Base-by-base conservation (phyloP, 2,113 vertebrate genomes). In the Engraulis encrasicolus region DNA sequence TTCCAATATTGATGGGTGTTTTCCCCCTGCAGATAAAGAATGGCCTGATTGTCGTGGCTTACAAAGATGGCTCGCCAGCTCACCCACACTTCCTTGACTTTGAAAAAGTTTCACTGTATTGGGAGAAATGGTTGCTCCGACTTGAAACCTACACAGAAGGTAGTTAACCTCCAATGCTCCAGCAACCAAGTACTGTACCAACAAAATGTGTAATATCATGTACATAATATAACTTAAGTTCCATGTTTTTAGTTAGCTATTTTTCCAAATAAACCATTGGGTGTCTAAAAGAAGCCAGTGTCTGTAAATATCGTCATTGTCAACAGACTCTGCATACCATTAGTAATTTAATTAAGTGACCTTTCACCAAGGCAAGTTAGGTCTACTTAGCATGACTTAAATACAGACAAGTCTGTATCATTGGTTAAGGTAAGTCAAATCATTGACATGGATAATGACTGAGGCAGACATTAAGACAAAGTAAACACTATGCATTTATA, bases 41-140 rank as follows among this genome's bases (percentile, higher is more conserved):
- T 80, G 97, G 98, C n/a, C 94, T 99, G 78, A 95, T 99, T 19
- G 98, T 99, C 36, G 94, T 99, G 6, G 97, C 97, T 45, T 99
- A 99, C 86, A 99, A 98, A 89, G 95, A 99, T 0, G 98, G 98
- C 5, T 96, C 95, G 2, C 97, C 97, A 0, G 98, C 96, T 0
- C 97, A 99, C 0, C 84, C 95, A 0, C 98, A 99, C 84, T 92
- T 95, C 90, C 91, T 99, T 92, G 93, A 91, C 78, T 82, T 91
- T 0, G 86, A 95, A 11, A 92, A 96, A 23, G 97, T 97, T 88
- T 91, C 81, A 0, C 88, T 94, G 15, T 99, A 96, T 89, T 99
- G 98, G 98, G 89, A 93, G n/a, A 95, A 94, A 58, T 99, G 98
- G 98, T 92, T 98, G 78, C 66, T 96, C 87, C 96, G 98, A 58